Base-by-base conservation (phyloP, 2,888 invertebrate genomes). In the Mayetiola destructor region DNA sequence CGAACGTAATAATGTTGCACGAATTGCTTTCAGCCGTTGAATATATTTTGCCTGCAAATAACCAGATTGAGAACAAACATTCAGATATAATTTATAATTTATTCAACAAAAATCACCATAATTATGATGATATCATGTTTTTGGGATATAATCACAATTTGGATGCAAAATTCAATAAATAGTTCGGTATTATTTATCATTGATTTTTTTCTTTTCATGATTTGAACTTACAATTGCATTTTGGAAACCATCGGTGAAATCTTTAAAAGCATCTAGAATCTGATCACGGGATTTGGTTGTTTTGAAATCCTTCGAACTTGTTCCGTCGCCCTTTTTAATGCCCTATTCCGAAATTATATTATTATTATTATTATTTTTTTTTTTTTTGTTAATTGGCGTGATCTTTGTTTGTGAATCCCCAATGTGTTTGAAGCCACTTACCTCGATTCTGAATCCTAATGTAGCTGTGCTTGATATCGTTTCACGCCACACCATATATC, bases 381-480 rank as follows among this genome's bases (percentile, higher is more conserved):
- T 18, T 30, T 23, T 52, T 8, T n/a, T n/a, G n/a, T n/a, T n/a
- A n/a, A n/a, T n/a, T n/a, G n/a, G n/a, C n/a, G n/a, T n/a, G n/a
- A n/a, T n/a, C n/a, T n/a, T n/a, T n/a, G n/a, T 37, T 12, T 29
- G 2, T n/a, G n/a, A n/a, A n/a, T n/a, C n/a, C n/a, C n/a, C 27
- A 30, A 55, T 39, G 18, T 27, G 12, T 52, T 18, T 42, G 20
- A 9, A 12, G 5, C 2, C 27, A 4, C 4, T 59, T 35, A 70
- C 72, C 72, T 97, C 97, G 69, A 99, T 91, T 65, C 97, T 80
- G 75, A 97, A 97, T 57, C 97, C 97, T 55, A 96, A 78, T 0
- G 89, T 89, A 0, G 95, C 85, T n/a, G 96, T 95, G 39, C 95
- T 95, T 56, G 95, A 95, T 65, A 95, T 94, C 10, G 93, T 91